Base-by-base conservation (phyloP, 2,113 vertebrate species). In the Excalfactoria chinensis region DNA sequence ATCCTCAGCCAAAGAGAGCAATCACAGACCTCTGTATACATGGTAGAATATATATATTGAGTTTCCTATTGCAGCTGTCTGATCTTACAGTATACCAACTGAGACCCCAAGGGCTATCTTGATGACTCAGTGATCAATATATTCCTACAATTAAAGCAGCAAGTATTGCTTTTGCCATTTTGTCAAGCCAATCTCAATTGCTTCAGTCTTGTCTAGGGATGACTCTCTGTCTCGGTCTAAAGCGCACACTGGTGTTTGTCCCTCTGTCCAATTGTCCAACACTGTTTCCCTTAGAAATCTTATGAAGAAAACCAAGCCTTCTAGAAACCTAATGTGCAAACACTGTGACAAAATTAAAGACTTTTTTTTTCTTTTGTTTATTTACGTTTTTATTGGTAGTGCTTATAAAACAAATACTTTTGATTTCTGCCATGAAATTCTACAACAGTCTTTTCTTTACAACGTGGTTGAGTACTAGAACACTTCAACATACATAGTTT, bases 161-260 rank as follows among this genome's bases (percentile, higher is more conserved):
- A 74, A 81, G 11, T 40, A 46, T 34, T 85, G 40, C 18, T 60
- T 86, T 81, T 71, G 53, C 58, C 35, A 26, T 92, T 92, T 92
- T 40, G 51, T 93, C 25, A 40, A 93, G 23, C 17, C 60, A 80
- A 25, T 8, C 13, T 86, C 56, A 68, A 43, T 19, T 48, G 43
- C 35, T 90, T 63, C 48, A 46, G 0, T 64, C 73, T 48, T 78
- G 15, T 62, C 43, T 60, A 35, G 30, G 8, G 8, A 17, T 67
- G 25, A 51, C 21, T 85, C 22, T 70, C 17, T 20, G 23, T 23
- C 55, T 71, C 71, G 4, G n/a, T 53, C 37, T 84, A 71, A 83
- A 89, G 62, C 18, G 70, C 25, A 56, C 0, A 0, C 2, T 26
- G 66, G 9, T 13, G 20, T 48, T 77, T 41, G 23, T 70, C 28